Conservation (phyloP, 2,797 vertebrate genomes). For the Malacoctenus gilli region DNA sequence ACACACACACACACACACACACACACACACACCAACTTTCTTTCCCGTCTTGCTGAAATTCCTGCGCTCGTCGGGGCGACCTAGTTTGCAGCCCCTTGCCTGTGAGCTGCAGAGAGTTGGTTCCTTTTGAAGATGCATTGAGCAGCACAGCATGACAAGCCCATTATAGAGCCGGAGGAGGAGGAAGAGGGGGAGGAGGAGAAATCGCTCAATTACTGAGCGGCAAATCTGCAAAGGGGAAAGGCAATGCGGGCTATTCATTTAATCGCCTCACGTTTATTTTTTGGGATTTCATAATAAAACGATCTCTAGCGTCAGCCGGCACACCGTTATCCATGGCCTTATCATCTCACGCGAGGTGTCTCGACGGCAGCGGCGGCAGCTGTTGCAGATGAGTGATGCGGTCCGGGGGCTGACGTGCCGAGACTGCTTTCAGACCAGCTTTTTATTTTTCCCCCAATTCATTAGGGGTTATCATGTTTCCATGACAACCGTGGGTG, state of each 20-base stretch:
- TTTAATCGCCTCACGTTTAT: slow-evolving; percentile 51
- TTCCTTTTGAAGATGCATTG: slow-evolving; percentile 80
- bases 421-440: too few species aligned
- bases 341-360: too few species aligned
- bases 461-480: too few species aligned
- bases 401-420: too few species aligned
- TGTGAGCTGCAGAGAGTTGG: slow-evolving; percentile 76
- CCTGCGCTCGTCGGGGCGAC: slow-evolving; percentile 71
- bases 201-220: slow-evolving; percentile 65
- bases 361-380: too few species aligned
- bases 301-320: slow-evolving; percentile 28
- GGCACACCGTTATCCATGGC: slow-evolving; percentile 9
- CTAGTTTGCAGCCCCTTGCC: slow-evolving; percentile 79
- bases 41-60: slow-evolving; percentile 68
- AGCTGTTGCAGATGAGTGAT: too few species aligned
- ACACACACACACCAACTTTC: slow-evolving; percentile 48
- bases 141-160: slow-evolving; percentile 78
- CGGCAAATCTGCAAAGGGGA: slow-evolving; percentile 54
- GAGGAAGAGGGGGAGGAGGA: slow-evolving; percentile 66
- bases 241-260: slow-evolving; percentile 52
- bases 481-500: too few species aligned
- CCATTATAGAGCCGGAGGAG: slow-evolving; percentile 68
- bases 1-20: slow-evolving; percentile 18
- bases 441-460: too few species aligned
- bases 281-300: slow-evolving; percentile 46